These are phyloP conservation scores for Ivindomyrus marchei DNA, from an alignment of 2,113 vertebrate species.

Conservation along the genomic window DNA sequence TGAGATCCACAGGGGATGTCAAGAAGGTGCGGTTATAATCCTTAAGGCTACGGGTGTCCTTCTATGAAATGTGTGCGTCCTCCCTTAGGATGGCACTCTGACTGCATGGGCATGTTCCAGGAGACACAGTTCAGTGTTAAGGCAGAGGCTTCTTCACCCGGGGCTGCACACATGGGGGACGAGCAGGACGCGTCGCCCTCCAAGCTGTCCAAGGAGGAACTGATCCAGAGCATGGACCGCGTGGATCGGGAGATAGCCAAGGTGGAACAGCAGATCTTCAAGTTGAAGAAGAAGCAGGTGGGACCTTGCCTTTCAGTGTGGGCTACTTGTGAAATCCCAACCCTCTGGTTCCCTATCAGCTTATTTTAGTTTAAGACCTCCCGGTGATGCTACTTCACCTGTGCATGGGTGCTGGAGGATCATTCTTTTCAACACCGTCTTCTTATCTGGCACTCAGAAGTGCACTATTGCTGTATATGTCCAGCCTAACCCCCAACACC, in stretches of 20 bases:
- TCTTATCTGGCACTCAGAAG: background rate
- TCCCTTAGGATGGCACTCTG: background rate
- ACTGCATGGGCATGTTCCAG: slow-evolving; percentile 50
- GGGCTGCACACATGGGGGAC: slow-evolving; percentile 73
- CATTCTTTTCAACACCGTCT: background rate
- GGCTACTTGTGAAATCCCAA: background rate
- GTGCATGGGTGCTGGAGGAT: background rate
- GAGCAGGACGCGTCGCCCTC: slow-evolving; percentile 93
- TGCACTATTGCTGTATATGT: background rate
- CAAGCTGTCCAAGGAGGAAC: slow-evolving; percentile 95
- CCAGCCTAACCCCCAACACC: background rate
- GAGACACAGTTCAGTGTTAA: slow-evolving; percentile 81
- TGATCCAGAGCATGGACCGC: slow-evolving; percentile 98
- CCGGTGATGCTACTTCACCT: background rate
- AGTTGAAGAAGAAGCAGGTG: slow-evolving; percentile 98
- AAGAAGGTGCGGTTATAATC: slow-evolving; percentile 74
- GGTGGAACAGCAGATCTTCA: slow-evolving; percentile 97
- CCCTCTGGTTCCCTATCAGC: background rate
- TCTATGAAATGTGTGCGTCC: background rate
- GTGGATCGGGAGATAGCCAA: slow-evolving; percentile 96
- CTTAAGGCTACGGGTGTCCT: background rate
- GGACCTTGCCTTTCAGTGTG: slow-evolving; percentile 13
- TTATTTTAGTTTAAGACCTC: background rate
- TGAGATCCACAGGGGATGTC: slow-evolving; percentile 73
- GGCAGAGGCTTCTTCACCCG: slow-evolving; percentile 70